Conservation (phyloP, 2,888 invertebrate species). For the Nephrotoma appendiculata region DNA sequence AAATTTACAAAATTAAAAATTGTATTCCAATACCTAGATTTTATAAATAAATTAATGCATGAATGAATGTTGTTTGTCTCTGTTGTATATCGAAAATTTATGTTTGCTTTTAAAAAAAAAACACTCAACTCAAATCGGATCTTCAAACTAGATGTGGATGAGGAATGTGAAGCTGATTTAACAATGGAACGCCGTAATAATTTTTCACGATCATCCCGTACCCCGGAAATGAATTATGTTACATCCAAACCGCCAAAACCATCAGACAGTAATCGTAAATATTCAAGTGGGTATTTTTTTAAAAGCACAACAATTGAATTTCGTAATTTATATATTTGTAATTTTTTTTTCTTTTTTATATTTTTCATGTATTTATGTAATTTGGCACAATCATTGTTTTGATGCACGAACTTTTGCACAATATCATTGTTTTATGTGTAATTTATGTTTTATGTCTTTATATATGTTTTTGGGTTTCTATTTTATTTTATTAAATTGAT, state of each 20-base stretch:
- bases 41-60: background rate
- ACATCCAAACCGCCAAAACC: constrained; percentile 5
- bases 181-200: constrained; percentile 8
- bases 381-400: background rate
- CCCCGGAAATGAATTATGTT: constrained; percentile 10
- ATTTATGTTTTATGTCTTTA: constrained; percentile 8
- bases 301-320: background rate
- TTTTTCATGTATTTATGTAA: background rate
- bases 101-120: background rate
- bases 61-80: background rate
- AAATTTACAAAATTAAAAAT: background rate
- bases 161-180: constrained; percentile 15
- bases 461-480: background rate
- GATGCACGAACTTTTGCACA: background rate
- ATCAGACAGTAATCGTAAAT: constrained; percentile 12
- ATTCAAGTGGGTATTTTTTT: constrained; percentile 14
- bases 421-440: constrained; percentile 4
- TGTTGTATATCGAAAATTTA: background rate
- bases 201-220: constrained; percentile 12
- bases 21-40: background rate
- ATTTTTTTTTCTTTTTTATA: constrained; percentile 6
- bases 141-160: constrained; percentile 13
- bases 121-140: background rate
- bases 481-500: background rate
- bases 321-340: constrained; percentile 6